A percentile compares a stretch with the other conserved stretches of the same genome.
Conservation (phyloP, 2,888 invertebrate species). For the Glyphotaelius pellucidus region DNA sequence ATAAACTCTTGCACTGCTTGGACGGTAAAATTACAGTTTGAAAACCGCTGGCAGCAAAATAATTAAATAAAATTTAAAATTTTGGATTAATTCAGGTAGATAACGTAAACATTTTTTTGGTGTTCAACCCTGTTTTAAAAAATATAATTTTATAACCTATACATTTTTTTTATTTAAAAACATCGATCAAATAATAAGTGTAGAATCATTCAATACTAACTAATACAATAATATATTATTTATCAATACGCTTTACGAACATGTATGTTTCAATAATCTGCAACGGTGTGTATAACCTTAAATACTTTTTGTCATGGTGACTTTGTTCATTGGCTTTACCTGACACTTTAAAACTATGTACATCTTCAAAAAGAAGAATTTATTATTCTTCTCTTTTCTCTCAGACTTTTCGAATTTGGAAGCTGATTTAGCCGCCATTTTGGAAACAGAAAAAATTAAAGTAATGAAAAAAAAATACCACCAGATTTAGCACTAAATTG, state of each 20-base stretch:
- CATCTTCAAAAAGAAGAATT: slow-evolving; percentile 14
- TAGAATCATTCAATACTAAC: not conserved
- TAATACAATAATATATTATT: not conserved
- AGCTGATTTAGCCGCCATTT: not conserved
- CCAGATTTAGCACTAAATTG: not conserved
- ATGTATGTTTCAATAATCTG: slow-evolving; percentile 13
- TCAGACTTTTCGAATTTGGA: slow-evolving; percentile 24
- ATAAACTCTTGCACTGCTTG: not conserved
- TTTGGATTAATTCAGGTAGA: slow-evolving; percentile 27
- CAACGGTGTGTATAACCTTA: not conserved
- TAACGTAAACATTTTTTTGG: slow-evolving; percentile 45
- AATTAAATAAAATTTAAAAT: not conserved
- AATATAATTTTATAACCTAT: slow-evolving; percentile 45
- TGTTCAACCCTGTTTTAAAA: slow-evolving; percentile 43
- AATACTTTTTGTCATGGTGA: slow-evolving; percentile 22
- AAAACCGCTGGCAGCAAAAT: not conserved
- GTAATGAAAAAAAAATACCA: not conserved
- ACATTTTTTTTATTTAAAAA: slow-evolving; percentile 9
- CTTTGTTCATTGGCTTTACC: slow-evolving; percentile 27
- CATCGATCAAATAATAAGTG: not conserved
- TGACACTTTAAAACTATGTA: not conserved
- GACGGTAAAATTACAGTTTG: not conserved
- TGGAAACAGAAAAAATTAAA: not conserved
- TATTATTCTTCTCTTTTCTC: slow-evolving; percentile 8
- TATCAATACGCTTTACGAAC: not conserved